Conservation (phyloP, 2,113 vertebrate species). For the Hylia prasina region DNA sequence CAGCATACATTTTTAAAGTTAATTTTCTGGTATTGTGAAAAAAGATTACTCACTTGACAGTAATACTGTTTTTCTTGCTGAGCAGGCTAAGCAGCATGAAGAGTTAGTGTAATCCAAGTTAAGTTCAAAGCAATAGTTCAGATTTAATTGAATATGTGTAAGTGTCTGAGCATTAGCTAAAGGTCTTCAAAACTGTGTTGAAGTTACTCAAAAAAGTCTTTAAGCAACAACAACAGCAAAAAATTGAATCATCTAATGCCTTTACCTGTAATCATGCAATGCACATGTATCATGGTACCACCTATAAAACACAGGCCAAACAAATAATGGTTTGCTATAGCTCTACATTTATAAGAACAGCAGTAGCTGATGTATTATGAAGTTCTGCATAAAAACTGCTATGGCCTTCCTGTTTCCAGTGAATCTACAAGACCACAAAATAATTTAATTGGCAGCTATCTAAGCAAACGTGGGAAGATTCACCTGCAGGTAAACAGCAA, state of each 20-base stretch:
- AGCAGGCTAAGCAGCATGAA: background rate
- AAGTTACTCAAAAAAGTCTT: background rate
- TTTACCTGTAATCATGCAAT: background rate
- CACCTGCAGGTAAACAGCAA: background rate
- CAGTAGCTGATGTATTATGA: background rate
- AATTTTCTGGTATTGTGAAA: background rate
- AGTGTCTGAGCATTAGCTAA: background rate
- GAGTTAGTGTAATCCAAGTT: background rate
- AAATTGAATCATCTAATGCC: background rate
- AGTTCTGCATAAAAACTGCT: background rate
- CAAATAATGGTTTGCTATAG: background rate
- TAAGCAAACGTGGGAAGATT: background rate
- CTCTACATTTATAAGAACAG: background rate
- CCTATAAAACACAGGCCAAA: background rate
- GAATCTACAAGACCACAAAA: background rate
- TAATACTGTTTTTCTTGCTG: background rate
- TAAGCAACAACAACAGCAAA: background rate
- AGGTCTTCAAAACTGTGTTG: background rate
- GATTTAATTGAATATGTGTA: background rate
- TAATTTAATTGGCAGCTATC: background rate
- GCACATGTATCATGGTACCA: background rate
- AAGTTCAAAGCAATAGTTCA: background rate
- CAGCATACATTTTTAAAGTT: background rate
- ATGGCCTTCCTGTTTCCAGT: background rate
- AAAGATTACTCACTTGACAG: background rate